Percentiles rank a stretch among this genome's conserved stretches.
Conservation (phyloP, 92 coral and sea anemone genomes). For the Bergia sp. region DNA sequence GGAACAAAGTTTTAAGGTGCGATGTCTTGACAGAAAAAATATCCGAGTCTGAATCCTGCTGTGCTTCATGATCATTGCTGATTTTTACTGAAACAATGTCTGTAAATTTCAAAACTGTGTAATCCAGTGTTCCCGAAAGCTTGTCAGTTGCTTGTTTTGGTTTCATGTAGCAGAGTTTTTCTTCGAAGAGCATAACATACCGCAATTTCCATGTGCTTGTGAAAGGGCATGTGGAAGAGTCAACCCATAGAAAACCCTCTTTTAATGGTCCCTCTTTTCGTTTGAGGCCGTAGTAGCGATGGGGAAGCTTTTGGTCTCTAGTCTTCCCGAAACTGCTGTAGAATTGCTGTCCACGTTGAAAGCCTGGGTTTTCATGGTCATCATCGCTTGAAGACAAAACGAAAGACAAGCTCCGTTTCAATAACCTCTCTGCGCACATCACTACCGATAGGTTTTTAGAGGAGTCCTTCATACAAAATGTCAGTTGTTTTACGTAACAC, state of each 20-base stretch:
- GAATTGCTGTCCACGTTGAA: slow-evolving; percentile 1
- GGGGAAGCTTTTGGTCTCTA: slow-evolving; percentile 28
- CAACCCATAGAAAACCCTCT: slow-evolving; percentile 37
- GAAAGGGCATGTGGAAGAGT: slow-evolving; percentile 14
- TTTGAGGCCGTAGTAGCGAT: slow-evolving; percentile 36
- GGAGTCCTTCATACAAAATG: not conserved
- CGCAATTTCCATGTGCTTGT: slow-evolving; percentile 37
- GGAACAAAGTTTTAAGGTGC: slow-evolving; percentile 15
- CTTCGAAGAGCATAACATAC: slow-evolving; percentile 22
- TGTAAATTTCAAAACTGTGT: slow-evolving; percentile 30
- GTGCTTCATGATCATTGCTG: slow-evolving; percentile 12
- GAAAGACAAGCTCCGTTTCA: slow-evolving; percentile 19
- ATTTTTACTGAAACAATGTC: slow-evolving; percentile 39
- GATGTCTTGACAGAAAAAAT: slow-evolving; percentile 24
- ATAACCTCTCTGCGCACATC: not conserved
- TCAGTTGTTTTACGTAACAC: not conserved
- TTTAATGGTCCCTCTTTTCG: slow-evolving; percentile 30
- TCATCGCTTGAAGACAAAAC: slow-evolving; percentile 15
- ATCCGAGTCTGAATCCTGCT: slow-evolving; percentile 13
- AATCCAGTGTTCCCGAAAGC: not conserved
- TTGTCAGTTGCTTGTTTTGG: slow-evolving; percentile 20
- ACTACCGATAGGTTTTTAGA: not conserved
- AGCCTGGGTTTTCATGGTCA: not conserved
- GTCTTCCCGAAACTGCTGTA: slow-evolving; percentile 35
- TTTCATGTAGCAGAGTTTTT: slow-evolving; percentile 29